phyloP scores from a whole-genome alignment of 2,797 vertebrate species.

The Kryptolebias ocellatus region DNA sequence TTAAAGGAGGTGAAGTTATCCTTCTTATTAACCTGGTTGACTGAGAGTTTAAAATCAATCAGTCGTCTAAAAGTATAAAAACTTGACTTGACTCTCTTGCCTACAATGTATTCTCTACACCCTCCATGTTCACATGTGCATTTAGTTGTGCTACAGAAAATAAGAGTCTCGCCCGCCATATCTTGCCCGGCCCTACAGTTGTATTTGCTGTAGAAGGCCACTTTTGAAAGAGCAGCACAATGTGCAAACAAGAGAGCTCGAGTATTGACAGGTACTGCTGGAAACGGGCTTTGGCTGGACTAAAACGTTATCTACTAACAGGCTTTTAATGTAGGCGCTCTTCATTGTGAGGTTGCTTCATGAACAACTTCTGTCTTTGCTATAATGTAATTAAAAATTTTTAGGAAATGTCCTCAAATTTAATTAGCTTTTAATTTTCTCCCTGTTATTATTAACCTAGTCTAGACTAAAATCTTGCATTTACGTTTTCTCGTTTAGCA shows the following conservation, averaged over 20 bases:
- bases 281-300: too few species aligned
- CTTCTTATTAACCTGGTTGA: not conserved
- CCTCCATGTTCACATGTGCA: not conserved
- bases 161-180: too few species aligned
- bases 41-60: not conserved
- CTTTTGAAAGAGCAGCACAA: not conserved
- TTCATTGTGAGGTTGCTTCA: too few species aligned
- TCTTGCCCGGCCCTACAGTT: not conserved
- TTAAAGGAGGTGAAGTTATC: slow-evolving; percentile 17
- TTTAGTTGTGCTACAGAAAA: not conserved
- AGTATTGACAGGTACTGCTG: not conserved
- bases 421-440: too few species aligned
- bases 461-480: not conserved
- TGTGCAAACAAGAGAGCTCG: not conserved
- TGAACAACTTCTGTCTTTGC: too few species aligned
- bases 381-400: too few species aligned
- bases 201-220: not conserved
- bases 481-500: not conserved
- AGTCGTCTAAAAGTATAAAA: too few species aligned
- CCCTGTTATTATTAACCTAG: too few species aligned
- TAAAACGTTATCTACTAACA: too few species aligned
- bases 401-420: too few species aligned
- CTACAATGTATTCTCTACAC: not conserved
- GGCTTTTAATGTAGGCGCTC: too few species aligned
- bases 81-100: not conserved